Conservation (phyloP, 2,113 vertebrate species). For the Toxotes jaculatrix region DNA sequence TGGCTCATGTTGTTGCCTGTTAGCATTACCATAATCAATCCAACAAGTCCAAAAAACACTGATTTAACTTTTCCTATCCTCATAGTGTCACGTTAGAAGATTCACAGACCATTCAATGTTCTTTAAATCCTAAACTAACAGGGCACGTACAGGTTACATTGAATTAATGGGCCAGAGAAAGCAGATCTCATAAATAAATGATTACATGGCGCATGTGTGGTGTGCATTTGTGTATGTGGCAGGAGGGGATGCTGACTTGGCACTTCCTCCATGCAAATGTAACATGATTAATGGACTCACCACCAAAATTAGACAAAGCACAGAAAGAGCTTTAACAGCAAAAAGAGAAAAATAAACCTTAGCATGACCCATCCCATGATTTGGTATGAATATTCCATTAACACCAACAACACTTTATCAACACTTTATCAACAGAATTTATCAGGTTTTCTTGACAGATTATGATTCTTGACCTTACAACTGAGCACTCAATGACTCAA, state of each 20-base stretch:
- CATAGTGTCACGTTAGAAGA: neutral
- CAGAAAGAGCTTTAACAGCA: conserved; percentile 48
- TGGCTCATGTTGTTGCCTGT: neutral
- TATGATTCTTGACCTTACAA: neutral
- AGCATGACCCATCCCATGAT: conserved; percentile 1
- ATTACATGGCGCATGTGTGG: conserved; percentile 47
- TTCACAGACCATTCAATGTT: conserved; percentile 20
- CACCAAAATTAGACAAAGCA: conserved; percentile 28
- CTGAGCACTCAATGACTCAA: neutral
- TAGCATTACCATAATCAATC: conserved; percentile 13
- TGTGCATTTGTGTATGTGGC: conserved; percentile 35
- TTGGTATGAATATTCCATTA: conserved; percentile 26
- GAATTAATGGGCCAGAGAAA: conserved; percentile 58
- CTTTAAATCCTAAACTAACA: conserved; percentile 43
- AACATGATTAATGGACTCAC: conserved; percentile 70
- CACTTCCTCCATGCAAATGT: conserved; percentile 60
- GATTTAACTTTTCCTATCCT: neutral
- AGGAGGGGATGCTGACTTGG: conserved; percentile 54
- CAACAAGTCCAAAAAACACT: conserved; percentile 19
- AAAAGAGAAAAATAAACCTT: conserved; percentile 24
- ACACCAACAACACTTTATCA: neutral
- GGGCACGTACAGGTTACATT: neutral
- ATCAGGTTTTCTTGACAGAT: neutral
- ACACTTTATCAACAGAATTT: neutral
- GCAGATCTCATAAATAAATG: conserved; percentile 60